Percentiles rank a stretch among this genome's conserved stretches.
Evolutionary conservation across 2,797 vertebrate genomes (phyloP).

Genomic region (Spinus olivaceus): DNA sequence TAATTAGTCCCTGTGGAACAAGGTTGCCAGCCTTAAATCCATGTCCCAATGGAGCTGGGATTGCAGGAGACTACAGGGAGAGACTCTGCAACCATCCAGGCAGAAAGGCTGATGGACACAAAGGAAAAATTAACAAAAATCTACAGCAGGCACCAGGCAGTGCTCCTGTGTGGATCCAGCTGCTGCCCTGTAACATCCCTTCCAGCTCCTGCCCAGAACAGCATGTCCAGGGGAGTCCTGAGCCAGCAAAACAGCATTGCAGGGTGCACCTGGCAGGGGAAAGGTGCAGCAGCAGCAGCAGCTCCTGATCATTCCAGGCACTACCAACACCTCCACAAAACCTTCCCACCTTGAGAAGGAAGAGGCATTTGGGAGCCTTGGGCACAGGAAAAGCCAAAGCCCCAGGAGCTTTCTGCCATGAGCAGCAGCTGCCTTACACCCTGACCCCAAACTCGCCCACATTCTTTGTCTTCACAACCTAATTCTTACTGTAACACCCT

Average conservation of each 20-base stretch:
- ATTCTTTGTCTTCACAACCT: neutral
- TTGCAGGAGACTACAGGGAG: neutral
- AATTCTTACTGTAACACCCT: neutral
- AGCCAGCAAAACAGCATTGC: neutral
- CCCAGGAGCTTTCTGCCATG: rapidly evolving
- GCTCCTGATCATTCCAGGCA: neutral
- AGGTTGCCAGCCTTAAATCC: neutral
- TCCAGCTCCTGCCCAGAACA: neutral
- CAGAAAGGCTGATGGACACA: neutral
- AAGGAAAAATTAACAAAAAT: neutral
- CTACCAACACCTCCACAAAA: neutral
- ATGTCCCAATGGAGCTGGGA: neutral
- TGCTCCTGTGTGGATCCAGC: rapidly evolving
- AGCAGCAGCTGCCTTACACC: neutral
- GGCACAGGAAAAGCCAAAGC: neutral
- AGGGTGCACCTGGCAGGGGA: neutral
- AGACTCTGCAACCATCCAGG: neutral
- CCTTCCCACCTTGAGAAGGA: neutral
- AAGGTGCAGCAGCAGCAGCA: neutral
- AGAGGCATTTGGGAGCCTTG: neutral
- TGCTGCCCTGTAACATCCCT: neutral
- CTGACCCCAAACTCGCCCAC: neutral
- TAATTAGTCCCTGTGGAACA: neutral
- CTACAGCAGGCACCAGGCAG: neutral
- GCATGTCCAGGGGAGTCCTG: neutral